Evolutionary conservation across 1,140 invertebrate genomes (phyloP).

Genomic region (Pentalonia nigronervosa): DNA sequence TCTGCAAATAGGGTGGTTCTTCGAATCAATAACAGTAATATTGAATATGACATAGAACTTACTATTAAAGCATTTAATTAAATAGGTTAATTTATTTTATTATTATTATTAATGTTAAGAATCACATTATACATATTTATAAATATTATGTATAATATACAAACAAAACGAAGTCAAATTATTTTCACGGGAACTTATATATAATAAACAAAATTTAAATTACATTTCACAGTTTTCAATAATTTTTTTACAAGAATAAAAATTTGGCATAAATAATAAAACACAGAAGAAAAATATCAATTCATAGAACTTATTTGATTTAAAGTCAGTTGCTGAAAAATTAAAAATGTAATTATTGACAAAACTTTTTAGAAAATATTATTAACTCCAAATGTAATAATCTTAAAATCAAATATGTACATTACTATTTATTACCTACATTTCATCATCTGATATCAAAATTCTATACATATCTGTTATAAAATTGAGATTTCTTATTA

Average conservation of each 20-base stretch:
- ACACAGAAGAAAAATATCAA: background rate
- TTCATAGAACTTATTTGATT: background rate
- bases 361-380: background rate
- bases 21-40: background rate
- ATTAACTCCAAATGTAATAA: background rate
- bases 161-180: too few relatives aligned
- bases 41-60: background rate
- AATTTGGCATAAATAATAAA: background rate
- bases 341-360: background rate
- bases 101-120: background rate
- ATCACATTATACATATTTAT: background rate
- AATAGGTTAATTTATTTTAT: background rate
- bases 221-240: background rate
- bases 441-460: background rate
- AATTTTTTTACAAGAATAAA: background rate
- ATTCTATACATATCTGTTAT: background rate
- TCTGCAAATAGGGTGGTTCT: background rate
- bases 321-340: background rate
- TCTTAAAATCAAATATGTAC: background rate
- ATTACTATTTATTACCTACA: background rate
- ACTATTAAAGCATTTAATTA: background rate
- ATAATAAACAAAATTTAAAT: background rate
- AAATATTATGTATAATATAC: background rate
- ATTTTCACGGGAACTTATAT: too few relatives aligned
- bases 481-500: background rate